These are phyloP conservation scores for Stylophora pistillata DNA, from an alignment of 64 coral and sea anemone species.

Conservation along the genomic window DNA sequence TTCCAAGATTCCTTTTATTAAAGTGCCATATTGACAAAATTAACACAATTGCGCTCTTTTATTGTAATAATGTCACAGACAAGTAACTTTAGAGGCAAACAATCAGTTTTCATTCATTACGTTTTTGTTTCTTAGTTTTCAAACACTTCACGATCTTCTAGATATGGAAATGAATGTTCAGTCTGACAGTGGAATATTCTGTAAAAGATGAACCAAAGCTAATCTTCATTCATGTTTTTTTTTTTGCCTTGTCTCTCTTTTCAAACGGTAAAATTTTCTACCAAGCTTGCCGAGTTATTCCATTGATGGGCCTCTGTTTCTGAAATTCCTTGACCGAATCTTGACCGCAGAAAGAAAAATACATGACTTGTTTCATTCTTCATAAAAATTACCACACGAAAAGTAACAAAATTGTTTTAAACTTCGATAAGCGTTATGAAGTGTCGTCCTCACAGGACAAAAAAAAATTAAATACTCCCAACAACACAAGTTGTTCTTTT, in stretches of 20 bases:
- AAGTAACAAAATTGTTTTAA: too few relatives aligned
- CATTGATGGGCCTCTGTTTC: not conserved
- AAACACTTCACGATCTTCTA: not conserved
- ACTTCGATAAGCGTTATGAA: too few relatives aligned
- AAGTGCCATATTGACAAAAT: not conserved
- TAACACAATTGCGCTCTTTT: not conserved
- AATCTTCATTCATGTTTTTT: not conserved
- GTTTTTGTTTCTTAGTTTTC: not conserved
- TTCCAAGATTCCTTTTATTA: not conserved
- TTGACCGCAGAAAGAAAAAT: not conserved
- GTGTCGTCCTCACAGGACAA: not conserved
- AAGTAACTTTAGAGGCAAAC: conserved; percentile 10
- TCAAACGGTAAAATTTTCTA: not conserved
- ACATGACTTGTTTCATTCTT: not conserved
- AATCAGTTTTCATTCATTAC: conserved; percentile 32
- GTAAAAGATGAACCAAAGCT: not conserved
- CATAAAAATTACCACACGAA: not conserved
- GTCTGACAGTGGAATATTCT: not conserved
- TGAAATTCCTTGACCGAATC: not conserved
- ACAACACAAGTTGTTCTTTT: not conserved
- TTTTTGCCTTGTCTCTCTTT: not conserved
- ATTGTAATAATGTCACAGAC: conserved; percentile 21
- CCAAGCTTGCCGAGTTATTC: not conserved
- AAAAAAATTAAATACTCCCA: not conserved
- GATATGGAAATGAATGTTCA: conserved; percentile 8